These are phyloP conservation scores for Phasianus colchicus DNA, from an alignment of 2,113 vertebrate species.

Conservation along the genomic window DNA sequence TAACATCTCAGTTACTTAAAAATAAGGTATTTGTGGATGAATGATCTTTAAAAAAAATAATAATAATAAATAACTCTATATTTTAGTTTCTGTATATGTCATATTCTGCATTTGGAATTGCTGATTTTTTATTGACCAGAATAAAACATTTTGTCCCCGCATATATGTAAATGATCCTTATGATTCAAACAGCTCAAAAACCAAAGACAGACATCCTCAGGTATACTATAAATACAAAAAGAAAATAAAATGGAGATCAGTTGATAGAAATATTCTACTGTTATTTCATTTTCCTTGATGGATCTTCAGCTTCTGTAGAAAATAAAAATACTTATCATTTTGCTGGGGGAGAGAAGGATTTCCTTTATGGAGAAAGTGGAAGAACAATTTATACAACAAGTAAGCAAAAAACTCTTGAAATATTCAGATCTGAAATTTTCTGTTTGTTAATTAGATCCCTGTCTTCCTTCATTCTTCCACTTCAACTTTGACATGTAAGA, in stretches of 20 bases:
- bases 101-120: background rate
- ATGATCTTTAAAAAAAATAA: no score
- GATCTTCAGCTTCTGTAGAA: background rate
- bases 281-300: background rate
- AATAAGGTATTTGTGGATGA: background rate
- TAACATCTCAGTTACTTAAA: background rate
- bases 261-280: background rate
- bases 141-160: background rate
- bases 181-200: background rate
- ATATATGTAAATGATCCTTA: background rate
- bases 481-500: background rate
- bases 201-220: fast-evolving
- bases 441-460: background rate
- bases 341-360: background rate
- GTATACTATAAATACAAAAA: background rate
- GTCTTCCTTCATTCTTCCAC: background rate
- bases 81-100: background rate
- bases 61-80: background rate
- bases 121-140: background rate
- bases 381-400: background rate
- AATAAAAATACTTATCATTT: background rate
- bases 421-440: background rate
- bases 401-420: background rate
- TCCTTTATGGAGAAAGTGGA: fast-evolving
- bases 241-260: background rate